A percentile compares a stretch with the other conserved stretches of the same genome.
Conservation (phyloP, 2,888 invertebrate species). For the Eupeodes luniger region DNA sequence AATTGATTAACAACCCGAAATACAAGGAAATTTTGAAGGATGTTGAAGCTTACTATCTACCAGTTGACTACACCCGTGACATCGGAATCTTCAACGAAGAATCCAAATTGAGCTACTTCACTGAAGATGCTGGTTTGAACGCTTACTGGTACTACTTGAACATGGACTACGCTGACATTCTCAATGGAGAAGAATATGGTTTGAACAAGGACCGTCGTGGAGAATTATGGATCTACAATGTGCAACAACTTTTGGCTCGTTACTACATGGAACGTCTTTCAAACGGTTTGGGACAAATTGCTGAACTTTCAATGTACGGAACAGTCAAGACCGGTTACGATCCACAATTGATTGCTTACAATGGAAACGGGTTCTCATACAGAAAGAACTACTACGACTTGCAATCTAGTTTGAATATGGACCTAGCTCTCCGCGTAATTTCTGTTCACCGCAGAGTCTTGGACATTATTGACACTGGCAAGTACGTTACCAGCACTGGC, state of each 20-base stretch:
- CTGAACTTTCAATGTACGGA: constrained; percentile 85
- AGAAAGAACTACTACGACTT: constrained; percentile 86
- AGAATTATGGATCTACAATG: constrained; percentile 87
- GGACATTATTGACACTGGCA: constrained; percentile 85
- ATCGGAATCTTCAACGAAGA: constrained; percentile 85
- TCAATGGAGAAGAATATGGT: constrained; percentile 85
- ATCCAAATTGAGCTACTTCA: constrained; percentile 88
- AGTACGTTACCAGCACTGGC: constrained; percentile 80
- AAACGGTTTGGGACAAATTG: constrained; percentile 88
- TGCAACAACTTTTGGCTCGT: constrained; percentile 89
- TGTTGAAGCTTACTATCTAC: constrained; percentile 80
- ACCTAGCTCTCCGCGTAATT: constrained; percentile 78
- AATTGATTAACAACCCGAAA: constrained; percentile 79
- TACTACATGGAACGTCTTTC: constrained; percentile 91
- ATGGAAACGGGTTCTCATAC: constrained; percentile 88
- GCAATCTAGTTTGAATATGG: constrained; percentile 83
- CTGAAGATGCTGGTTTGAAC: constrained; percentile 89
- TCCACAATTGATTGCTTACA: constrained; percentile 87
- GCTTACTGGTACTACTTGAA: constrained; percentile 87
- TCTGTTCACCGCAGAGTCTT: constrained; percentile 84
- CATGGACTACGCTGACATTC: constrained; percentile 88
- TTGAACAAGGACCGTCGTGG: constrained; percentile 87
- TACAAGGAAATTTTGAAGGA: constrained; percentile 79
- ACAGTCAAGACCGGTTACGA: constrained; percentile 87
- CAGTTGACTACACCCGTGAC: constrained; percentile 87